These are phyloP conservation scores for Phyllostomus hastatus DNA, from an alignment of 2,113 vertebrate species.

Conservation along the genomic window DNA sequence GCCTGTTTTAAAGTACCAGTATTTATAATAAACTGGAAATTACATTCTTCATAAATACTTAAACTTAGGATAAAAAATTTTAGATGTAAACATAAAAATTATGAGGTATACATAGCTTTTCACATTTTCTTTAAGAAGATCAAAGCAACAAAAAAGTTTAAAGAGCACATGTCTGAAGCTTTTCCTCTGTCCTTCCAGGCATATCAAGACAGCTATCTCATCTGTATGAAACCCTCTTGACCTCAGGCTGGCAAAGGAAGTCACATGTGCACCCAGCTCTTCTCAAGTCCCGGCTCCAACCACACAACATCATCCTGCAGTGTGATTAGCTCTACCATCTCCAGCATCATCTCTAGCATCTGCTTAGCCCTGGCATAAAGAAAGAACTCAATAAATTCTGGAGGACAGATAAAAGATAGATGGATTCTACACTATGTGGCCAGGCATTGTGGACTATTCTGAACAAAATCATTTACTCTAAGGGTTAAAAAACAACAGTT, in stretches of 20 bases:
- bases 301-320: background rate
- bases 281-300: background rate
- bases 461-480: background rate
- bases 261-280: background rate
- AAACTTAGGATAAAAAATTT: background rate
- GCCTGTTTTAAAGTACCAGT: slow-evolving; percentile 1
- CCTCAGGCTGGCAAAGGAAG: background rate
- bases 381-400: background rate
- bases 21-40: background rate
- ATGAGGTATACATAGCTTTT: background rate
- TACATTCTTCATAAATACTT: background rate
- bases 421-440: background rate
- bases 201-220: background rate
- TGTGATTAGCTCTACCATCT: background rate
- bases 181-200: background rate
- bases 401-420: background rate
- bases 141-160: background rate
- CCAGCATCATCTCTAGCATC: background rate
- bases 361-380: background rate
- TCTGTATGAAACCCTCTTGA: background rate
- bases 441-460: background rate
- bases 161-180: background rate
- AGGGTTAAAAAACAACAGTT: background rate
- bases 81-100: slow-evolving; percentile 1
- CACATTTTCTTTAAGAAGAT: background rate